These are phyloP conservation scores for Tympanuchus pallidicinctus DNA, from an alignment of 2,113 vertebrate genomes.

Conservation along the genomic window DNA sequence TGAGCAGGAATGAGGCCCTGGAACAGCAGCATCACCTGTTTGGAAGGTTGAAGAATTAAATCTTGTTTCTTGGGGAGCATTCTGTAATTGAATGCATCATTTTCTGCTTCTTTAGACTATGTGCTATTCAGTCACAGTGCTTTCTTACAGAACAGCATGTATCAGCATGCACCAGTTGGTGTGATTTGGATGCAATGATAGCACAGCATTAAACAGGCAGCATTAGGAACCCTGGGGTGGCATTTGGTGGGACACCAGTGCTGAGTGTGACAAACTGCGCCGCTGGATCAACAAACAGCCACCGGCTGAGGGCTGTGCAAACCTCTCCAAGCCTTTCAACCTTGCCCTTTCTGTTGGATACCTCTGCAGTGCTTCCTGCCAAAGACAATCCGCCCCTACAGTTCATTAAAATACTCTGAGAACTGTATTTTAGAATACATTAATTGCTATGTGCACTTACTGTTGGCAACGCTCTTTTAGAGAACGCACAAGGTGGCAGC, in stretches of 20 bases:
- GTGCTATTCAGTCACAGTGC: accelerated
- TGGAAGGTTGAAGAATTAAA: background rate
- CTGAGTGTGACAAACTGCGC: background rate
- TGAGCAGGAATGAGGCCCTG: background rate
- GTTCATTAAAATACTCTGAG: background rate
- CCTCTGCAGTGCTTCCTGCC: background rate
- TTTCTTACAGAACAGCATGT: background rate
- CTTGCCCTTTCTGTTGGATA: background rate
- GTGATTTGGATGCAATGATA: background rate
- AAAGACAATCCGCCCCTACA: slow-evolving; percentile 2
- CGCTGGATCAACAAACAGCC: background rate
- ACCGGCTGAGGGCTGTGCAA: background rate
- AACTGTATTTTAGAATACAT: background rate
- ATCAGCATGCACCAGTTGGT: background rate
- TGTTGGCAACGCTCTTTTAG: background rate
- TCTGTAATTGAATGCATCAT: background rate
- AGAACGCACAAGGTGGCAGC: background rate
- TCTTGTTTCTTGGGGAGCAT: background rate
- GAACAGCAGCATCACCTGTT: slow-evolving; percentile 1
- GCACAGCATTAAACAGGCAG: background rate
- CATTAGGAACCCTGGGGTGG: background rate
- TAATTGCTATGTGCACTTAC: background rate
- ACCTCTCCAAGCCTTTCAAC: background rate
- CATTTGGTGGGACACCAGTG: background rate
- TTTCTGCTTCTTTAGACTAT: background rate